These are phyloP conservation scores for Megalops atlanticus DNA, from an alignment of 2,113 vertebrate genomes.

Conservation along the genomic window DNA sequence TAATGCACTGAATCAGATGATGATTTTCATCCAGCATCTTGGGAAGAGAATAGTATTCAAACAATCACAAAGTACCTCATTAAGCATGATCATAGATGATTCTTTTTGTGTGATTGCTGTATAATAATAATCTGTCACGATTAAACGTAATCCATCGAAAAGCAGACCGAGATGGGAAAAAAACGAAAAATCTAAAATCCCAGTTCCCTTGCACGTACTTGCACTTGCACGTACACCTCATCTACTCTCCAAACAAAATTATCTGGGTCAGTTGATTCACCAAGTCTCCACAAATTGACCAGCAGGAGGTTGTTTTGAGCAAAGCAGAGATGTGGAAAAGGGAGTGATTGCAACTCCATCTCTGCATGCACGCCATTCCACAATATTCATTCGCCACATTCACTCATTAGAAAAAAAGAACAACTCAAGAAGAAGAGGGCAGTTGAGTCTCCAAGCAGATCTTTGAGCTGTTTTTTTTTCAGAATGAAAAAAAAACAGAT, in stretches of 20 bases:
- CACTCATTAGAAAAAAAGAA: background rate
- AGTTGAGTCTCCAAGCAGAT: background rate
- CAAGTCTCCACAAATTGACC: constrained; percentile 24
- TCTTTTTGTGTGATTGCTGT: background rate
- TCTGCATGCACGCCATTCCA: constrained; percentile 10
- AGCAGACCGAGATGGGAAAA: background rate
- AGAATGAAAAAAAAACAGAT: background rate
- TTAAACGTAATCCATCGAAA: background rate
- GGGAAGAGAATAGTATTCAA: constrained; percentile 27
- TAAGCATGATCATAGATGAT: background rate
- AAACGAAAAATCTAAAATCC: constrained; percentile 17
- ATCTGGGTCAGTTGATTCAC: constrained; percentile 47
- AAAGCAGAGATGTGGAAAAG: background rate
- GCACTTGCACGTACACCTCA: too few species aligned
- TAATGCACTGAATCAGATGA: constrained; percentile 96
- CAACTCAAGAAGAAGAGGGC: background rate
- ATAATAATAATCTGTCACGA: background rate
- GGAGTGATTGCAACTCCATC: background rate
- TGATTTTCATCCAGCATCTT: constrained; percentile 99
- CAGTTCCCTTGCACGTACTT: constrained; percentile 22
- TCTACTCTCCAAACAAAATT: constrained; percentile 6
- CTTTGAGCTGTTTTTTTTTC: background rate
- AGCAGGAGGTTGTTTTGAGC: constrained; percentile 28
- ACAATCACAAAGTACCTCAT: background rate
- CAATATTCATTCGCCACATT: background rate